Evolutionary conservation across 2,888 invertebrate species (phyloP), one percentile per base, ranked within the genome.

Genomic region (Branchipolynoe longqiensis): DNA sequence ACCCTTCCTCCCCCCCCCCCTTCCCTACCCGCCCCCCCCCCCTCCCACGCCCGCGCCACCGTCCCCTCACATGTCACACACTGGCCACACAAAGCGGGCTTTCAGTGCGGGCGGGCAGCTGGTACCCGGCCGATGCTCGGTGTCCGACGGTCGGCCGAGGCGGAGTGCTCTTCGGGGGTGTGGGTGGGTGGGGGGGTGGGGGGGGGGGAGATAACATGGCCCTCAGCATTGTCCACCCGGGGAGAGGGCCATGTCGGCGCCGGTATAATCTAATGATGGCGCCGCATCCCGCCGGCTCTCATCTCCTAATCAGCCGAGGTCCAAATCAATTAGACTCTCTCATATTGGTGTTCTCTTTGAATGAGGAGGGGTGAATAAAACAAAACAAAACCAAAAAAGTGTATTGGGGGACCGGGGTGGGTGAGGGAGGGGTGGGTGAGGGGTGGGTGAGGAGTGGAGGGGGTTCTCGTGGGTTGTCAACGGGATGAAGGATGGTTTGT

Each of bases 161-260:
- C 8, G 18, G 48, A 12, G 48, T 48, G 8, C 48, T 38, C 38
- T 69, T 69, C 18, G 33, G 33, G 69, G n/a, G n/a, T n/a, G n/a
- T n/a, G n/a, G n/a, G n/a, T n/a, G n/a, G n/a, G n/a, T n/a, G n/a
- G n/a, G n/a, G n/a, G n/a, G n/a, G n/a, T n/a, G n/a, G n/a, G n/a
- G n/a, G n/a, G n/a, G n/a, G n/a, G n/a, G n/a, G n/a, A n/a, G 69
- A 69, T 69, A 69, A 33, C 69, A 69, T 69, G 69, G 33, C 33
- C 8, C n/a, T n/a, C 36, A 4, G n/a, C 38, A 69, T 69, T 69
- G 69, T 69, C 22, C 69, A n/a, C 62, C 62, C 18, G 31, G 28
- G 31, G 28, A 62, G 14, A 25, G 12, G 28, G 6, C 62, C 62
- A 62, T 62, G 36, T 33, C 22, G 48, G 18, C 48, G 48, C 8